Base-by-base conservation (phyloP, 1,140 invertebrate species). In the Leptinotarsa texana region DNA sequence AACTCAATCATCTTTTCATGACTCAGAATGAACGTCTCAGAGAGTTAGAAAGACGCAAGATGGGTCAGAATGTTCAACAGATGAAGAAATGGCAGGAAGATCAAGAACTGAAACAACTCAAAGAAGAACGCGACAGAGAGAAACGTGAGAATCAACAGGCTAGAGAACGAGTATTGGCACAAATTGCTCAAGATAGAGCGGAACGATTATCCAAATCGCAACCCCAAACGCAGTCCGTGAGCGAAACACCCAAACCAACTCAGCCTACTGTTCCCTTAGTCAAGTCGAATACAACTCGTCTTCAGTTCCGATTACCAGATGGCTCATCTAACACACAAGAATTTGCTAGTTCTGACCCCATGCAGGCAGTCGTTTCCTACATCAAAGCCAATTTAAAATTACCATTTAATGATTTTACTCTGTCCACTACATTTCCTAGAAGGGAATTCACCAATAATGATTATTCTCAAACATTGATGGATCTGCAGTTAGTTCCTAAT, bases 281-380 rank as follows among this genome's bases (percentile, higher is more conserved):
- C n/a, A 61, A 47, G 6, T 71, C 71, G 5, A 81, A 83, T 49
- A 78, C 77, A 13, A 82, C 94, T 0, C 88, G 93, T 70, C 89
- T 97, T 63, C 95, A 96, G 86, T 96, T 97, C 81, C 90, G 93
- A 79, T 80, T 96, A 67, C 92, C 95, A 1, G 92, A 94, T 84
- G 95, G 95, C 13, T 89, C 88, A 1, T 76, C 80, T 4, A 81
- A 83, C 63, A 88, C 83, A 8, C 81, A 86, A 69, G 82, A 85
- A 5, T 88, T 88, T 75, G 75, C 78, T 15, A 79, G 75, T 42
- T 74, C 57, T 22, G 77, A 84, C 77, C 78, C 84, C 49, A 83
- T 92, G 78, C 72, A 83, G 78, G 83, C 83, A 17, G 80, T 86
- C 4, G 75, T 81, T 57, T 74, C 77, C 48, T 88, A 85, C 74